Base-by-base conservation (phyloP, 1,140 invertebrate genomes). In the Tetragnatha versicolor region DNA sequence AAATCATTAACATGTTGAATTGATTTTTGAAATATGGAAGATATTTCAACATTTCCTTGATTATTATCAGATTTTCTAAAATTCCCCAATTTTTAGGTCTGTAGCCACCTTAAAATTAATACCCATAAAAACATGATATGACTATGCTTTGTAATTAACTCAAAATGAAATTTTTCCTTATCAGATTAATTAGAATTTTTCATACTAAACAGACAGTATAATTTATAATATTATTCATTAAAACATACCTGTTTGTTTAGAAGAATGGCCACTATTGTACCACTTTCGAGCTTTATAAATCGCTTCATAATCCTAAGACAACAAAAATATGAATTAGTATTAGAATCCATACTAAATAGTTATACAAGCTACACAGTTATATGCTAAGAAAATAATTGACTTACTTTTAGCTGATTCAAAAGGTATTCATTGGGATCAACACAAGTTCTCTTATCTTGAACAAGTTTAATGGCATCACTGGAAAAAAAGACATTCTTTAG, bases 241-340 rank as follows among this genome's bases (percentile, higher is more conserved):
- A n/a, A n/a, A n/a, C n/a, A n/a, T 12, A 68, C 63, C 63, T 20
- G 45, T n/a, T 17, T 47, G 3, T 33, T 33, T 47, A 9, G 63
- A 68, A n/a, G 63, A 22, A 68, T 68, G 63, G 14, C 63, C 63
- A 47, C 33, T 68, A 14, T 31, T n/a, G 20, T 68, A 31, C 7
- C 39, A 6, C 10, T 20, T 31, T 31, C 29, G 9, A 47, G 63
- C 63, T 27, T 68, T 45, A 20, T 49, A 68, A 39, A 68, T 68
- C n/a, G 63, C 39, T 68, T 68, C 63, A 20, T 68, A 68, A 31
- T 68, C 63, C 63, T 68, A 27, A 42, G 17, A 42, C 17, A 42
- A 9, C 20, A 14, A 68, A 49, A 7, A 10, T 20, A 60, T 12
- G 7, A 60, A 31, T 9, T 31, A 14, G 9, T 12, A 14, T 10